Base-by-base conservation (phyloP, 2,888 invertebrate species). In the Macrosoma leucophasiata region DNA sequence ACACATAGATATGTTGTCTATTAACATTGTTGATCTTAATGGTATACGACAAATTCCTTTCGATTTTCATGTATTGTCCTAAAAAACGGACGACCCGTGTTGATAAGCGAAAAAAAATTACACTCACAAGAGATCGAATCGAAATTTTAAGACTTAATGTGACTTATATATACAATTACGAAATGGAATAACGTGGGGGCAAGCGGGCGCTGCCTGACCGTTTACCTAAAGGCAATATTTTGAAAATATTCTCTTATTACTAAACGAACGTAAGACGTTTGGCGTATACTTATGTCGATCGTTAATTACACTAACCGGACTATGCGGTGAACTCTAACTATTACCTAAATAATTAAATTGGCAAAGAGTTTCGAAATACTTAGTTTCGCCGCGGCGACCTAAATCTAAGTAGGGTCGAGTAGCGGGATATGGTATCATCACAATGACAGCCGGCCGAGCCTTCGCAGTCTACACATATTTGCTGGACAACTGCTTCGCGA, bases 401-500 rank as follows among this genome's bases (percentile, higher is more conserved):
- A 77, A 70, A 67, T 72, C 77, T 77, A 77, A 70, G 69, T 69
- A 72, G 77, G 76, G 78, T 75, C 71, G 74, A 72, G 87, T 87
- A 88, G 88, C 88, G 86, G 88, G 91, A 91, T 91, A 91, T 91
- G 91, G 88, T 90, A 90, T 89, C 88, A 90, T 90, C 90, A 90
- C 90, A 90, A 71, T 58, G 69, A 53, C 55, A 41, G 37, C 71
- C 77, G 65, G 61, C 55, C 58, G 60, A 47, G 49, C 75, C 75
- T 69, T 45, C 44, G 51, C 62, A 55, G 52, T 65, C 89, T 92
- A 95, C 88, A 94, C 93, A 87, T 96, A 96, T 87, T 97, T 97
- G 86, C 96, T 96, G 72, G 97, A 97, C 75, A 98, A 87, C 86
- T 98, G 97, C 85, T 97, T 97, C 64, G 98, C 98, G 84, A 98